Evolutionary conservation across 2,888 invertebrate species (phyloP).

Genomic region (Cataglyphis albicans): DNA sequence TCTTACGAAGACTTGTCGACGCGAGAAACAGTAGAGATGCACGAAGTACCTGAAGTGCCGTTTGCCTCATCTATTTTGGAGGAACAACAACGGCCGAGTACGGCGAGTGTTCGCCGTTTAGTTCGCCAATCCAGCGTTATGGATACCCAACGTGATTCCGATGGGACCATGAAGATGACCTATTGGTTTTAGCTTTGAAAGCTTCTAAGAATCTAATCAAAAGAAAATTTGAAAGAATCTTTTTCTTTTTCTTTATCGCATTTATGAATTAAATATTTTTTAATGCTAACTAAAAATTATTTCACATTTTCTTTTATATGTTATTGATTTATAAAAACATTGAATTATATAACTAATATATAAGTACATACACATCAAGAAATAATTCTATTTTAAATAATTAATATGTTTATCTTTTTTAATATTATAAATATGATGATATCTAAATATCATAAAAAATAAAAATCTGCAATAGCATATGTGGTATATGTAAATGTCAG

Average conservation of each 20-base stretch:
- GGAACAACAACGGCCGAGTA: conserved; percentile 71
- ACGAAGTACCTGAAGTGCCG: conserved; percentile 77
- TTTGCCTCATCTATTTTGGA: conserved; percentile 63
- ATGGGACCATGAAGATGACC: conserved; percentile 94
- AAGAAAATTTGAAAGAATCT: conserved; percentile 53
- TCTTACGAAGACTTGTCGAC: conserved; percentile 92
- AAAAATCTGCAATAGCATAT: not conserved
- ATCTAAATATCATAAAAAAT: not conserved
- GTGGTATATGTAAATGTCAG: not conserved
- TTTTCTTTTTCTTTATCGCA: not conserved
- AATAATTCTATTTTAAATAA: conserved; percentile 21
- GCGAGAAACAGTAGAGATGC: conserved; percentile 85
- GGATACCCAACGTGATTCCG: conserved; percentile 93
- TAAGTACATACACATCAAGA: not conserved
- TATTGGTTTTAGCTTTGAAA: conserved; percentile 91
- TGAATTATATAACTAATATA: not conserved
- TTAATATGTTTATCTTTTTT: not conserved
- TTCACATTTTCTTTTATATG: not conserved
- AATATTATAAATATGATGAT: not conserved
- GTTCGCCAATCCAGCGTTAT: conserved; percentile 93
- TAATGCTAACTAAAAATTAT: conserved; percentile 13
- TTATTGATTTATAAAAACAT: not conserved
- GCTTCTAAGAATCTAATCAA: conserved; percentile 37
- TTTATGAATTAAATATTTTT: conserved; percentile 16
- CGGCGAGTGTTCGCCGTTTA: conserved; percentile 87